These are phyloP conservation scores for Poicephalus gulielmi DNA, from an alignment of 2,113 vertebrate species.

Conservation along the genomic window DNA sequence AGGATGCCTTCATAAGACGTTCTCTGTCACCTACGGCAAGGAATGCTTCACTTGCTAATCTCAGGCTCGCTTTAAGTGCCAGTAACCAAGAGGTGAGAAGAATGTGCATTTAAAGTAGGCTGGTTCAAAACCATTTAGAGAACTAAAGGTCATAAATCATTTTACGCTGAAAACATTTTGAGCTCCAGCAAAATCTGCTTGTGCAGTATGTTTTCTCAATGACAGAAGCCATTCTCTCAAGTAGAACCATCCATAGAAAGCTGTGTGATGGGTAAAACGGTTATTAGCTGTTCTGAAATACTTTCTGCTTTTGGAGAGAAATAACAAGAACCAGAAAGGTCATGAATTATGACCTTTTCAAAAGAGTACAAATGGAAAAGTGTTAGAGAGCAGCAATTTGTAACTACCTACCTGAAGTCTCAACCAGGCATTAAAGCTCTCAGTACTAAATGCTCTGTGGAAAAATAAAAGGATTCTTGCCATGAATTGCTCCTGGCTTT, in stretches of 20 bases:
- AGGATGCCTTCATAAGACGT: not conserved
- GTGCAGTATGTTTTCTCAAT: not conserved
- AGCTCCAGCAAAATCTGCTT: not conserved
- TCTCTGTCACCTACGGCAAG: not conserved
- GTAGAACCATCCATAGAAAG: not conserved
- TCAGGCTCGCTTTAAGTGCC: not conserved
- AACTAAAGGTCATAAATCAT: not conserved
- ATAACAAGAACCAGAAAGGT: not conserved
- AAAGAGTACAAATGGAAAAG: not conserved
- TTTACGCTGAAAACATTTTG: not conserved
- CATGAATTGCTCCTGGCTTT: not conserved
- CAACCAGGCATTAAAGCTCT: not conserved
- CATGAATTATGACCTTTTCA: not conserved
- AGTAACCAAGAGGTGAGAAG: not conserved
- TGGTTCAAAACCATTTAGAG: not conserved
- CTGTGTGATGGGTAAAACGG: not conserved
- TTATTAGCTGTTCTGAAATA: not conserved
- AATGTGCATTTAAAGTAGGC: not conserved
- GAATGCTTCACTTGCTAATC: not conserved
- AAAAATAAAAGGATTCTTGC: conserved; percentile 20
- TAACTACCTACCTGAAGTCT: not conserved
- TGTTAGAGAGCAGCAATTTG: not conserved
- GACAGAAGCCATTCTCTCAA: not conserved
- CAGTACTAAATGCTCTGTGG: not conserved
- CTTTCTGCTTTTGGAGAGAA: not conserved